A percentile compares a stretch with the other conserved stretches of the same genome.
These are phyloP conservation scores for Tetanocera ferruginea DNA, from an alignment of 2,888 invertebrate species.

Conservation along the genomic window DNA sequence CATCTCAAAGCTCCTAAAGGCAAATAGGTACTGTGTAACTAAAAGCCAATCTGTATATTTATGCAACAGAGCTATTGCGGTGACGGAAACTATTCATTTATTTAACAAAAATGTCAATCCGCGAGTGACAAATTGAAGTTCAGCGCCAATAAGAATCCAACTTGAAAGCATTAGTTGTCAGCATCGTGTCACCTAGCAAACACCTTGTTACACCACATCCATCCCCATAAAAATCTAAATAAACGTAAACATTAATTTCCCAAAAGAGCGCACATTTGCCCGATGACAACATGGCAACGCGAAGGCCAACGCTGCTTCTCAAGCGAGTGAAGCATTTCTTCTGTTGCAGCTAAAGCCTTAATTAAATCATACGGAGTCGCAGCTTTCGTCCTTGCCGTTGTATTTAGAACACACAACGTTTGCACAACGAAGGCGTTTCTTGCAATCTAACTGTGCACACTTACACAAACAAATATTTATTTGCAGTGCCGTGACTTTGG, in stretches of 20 bases:
- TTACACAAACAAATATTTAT: neutral
- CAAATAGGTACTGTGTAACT: too few species aligned
- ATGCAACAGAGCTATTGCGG: too few species aligned
- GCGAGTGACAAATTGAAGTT: slow-evolving; percentile 3
- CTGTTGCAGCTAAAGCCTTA: slow-evolving; percentile 5
- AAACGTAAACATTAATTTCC: slow-evolving; percentile 53
- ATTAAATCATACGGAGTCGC: slow-evolving; percentile 36
- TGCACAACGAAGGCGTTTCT: slow-evolving; percentile 14
- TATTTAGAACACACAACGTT: neutral
- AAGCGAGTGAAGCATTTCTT: neutral
- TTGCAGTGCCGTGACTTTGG: slow-evolving; percentile 16
- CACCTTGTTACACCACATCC: neutral
- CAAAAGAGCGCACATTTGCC: slow-evolving; percentile 50
- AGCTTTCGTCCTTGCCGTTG: neutral
- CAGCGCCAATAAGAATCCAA: neutral
- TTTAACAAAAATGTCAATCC: slow-evolving; percentile 4
- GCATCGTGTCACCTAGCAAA: neutral
- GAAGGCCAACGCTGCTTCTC: neutral
- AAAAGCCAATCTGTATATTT: too few species aligned
- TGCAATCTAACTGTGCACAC: neutral
- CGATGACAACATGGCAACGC: slow-evolving; percentile 47
- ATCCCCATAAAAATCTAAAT: neutral
- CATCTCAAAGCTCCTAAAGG: neutral
- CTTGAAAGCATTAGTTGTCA: too few species aligned
- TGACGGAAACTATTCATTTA: too few species aligned